Evolutionary conservation across 2,888 invertebrate genomes (phyloP).

Genomic region (Aradus depressus): DNA sequence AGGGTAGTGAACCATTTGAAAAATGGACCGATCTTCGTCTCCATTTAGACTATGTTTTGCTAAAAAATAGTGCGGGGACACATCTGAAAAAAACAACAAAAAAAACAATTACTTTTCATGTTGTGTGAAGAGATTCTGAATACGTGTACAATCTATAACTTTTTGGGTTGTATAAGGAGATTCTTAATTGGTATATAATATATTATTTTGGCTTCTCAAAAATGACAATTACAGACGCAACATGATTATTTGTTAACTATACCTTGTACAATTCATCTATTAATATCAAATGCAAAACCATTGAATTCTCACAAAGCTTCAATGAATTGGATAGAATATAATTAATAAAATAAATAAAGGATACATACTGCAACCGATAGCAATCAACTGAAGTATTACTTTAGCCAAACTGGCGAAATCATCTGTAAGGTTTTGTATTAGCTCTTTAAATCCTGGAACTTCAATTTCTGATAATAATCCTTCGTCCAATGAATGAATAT

Average conservation of each 20-base stretch:
- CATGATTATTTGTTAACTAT: too few species aligned
- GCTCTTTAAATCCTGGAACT: conserved; percentile 9
- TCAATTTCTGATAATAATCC: conserved; percentile 2
- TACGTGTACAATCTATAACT: too few species aligned
- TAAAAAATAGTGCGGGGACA: conserved; percentile 6
- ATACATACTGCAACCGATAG: conserved; percentile 11
- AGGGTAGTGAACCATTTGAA: conserved; percentile 9
- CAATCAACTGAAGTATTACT: conserved; percentile 12
- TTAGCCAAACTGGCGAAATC: conserved; percentile 7
- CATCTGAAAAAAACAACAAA: neutral
- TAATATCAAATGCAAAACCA: too few species aligned
- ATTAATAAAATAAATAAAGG: neutral
- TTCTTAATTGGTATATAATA: too few species aligned
- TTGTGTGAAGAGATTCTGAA: too few species aligned
- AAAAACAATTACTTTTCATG: too few species aligned
- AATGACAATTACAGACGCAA: too few species aligned
- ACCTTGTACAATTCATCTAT: too few species aligned
- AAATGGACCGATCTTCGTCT: conserved; percentile 5
- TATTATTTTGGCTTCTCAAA: too few species aligned
- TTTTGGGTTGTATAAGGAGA: too few species aligned
- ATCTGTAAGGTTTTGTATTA: neutral
- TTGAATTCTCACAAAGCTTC: neutral
- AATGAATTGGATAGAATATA: neutral
- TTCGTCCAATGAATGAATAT: neutral
- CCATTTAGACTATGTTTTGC: conserved; percentile 2